A percentile compares a stretch with the other conserved stretches of the same genome.
phyloP scores from a whole-genome alignment of 2,888 invertebrate genomes.

The Coleophora flavipennella region DNA sequence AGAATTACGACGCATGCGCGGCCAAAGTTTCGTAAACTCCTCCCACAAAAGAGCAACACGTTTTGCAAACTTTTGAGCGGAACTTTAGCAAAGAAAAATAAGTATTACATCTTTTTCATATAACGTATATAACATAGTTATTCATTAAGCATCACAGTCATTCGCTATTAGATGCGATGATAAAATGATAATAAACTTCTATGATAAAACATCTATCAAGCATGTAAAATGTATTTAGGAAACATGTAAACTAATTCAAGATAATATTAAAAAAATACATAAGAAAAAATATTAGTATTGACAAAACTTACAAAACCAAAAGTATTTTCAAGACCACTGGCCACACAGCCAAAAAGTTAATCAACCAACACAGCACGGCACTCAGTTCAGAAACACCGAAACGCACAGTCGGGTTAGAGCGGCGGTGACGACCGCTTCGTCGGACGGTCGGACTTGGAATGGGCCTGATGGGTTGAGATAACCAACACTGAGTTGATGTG shows the following conservation, averaged over 20 bases:
- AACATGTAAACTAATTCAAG: no score
- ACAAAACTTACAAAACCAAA: conserved; percentile 20
- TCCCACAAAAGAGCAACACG: conserved; percentile 50
- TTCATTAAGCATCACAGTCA: no score
- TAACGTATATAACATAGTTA: no score
- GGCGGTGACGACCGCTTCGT: conserved; percentile 35
- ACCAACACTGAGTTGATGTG: conserved; percentile 24
- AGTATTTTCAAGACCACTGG: conserved; percentile 9
- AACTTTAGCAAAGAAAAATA: background rate
- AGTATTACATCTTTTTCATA: no score
- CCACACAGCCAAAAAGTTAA: conserved; percentile 17
- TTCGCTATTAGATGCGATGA: no score
- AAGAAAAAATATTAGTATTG: background rate
- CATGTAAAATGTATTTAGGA: no score
- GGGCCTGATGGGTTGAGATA: no score
- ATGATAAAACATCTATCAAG: no score
- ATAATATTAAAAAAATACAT: no score
- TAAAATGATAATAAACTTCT: no score
- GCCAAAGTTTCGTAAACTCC: conserved; percentile 27
- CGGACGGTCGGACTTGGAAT: conserved; percentile 52
- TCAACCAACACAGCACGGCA: conserved; percentile 45
- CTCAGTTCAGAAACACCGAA: conserved; percentile 44
- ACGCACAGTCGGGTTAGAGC: conserved; percentile 23
- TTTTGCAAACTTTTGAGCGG: conserved; percentile 18
- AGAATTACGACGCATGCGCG: no score